Base-by-base conservation (phyloP, 2,888 invertebrate species). In the Rhaphigaster nebulosa region DNA sequence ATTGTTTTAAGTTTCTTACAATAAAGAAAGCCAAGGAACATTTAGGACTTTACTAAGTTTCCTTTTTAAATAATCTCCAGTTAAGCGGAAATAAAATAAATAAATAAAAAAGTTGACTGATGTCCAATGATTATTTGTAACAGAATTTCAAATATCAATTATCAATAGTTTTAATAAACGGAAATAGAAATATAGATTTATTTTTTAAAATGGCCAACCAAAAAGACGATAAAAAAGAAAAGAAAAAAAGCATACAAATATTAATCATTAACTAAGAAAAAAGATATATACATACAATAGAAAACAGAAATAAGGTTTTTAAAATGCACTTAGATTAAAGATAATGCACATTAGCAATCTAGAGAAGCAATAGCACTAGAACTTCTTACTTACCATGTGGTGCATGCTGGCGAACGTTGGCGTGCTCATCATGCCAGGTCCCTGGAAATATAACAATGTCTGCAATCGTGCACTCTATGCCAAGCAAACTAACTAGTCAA, bases 401-500 rank as follows among this genome's bases (percentile, higher is more conserved):
- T 93, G 93, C 92, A 94, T 93, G 92, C 93, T 93, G 87, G 93
- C 93, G 92, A 93, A 94, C 92, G 93, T 93, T 90, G 93, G 93
- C 41, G 93, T 93, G 91, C 93, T 93, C 91, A 93, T 92, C 93
- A 93, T 92, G 93, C 93, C 93, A 92, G 93, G 93, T 92, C 93
- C 92, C 93, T 94, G 92, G 92, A 93, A 91, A 93, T 91, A 90
- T 91, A 92, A 91, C 80, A 91, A 92, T 56, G 90, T 91, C 65
- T 92, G 89, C 89, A 89, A 90, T 91, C 92, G 90, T 92, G 92
- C 89, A 89, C 89, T 41, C 88, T 88, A 88, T 88, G 88, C 88
- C 65, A 88, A 88, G 88, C 88, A 88, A 84, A 84, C 84, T 84
- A 84, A 84, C 84, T 84, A 84, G 45, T 84, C 84, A 84, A 84